Evolutionary conservation across 2,888 invertebrate genomes (phyloP).

Genomic region (Volucella inflata): DNA sequence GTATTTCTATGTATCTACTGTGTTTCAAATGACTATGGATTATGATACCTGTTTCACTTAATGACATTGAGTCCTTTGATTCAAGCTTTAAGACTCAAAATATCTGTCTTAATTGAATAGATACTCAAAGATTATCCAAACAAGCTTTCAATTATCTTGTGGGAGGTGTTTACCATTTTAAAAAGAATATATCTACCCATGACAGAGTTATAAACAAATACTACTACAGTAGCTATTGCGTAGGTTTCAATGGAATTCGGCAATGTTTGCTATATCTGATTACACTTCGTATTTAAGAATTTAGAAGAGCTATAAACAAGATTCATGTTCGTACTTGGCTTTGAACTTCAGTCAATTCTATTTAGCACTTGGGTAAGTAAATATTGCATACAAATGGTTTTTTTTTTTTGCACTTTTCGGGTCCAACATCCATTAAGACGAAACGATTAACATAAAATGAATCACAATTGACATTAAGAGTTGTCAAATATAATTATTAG

Average conservation of each 20-base stretch:
- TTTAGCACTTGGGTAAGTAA: conserved; percentile 25
- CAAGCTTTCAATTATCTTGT: too few relatives aligned
- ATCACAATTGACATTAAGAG: conserved; percentile 6
- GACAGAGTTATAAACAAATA: not conserved
- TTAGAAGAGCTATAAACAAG: not conserved
- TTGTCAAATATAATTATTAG: conserved; percentile 10
- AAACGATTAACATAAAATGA: not conserved
- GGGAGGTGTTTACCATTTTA: too few relatives aligned
- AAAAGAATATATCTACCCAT: too few relatives aligned
- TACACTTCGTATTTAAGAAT: not conserved
- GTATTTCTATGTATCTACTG: too few relatives aligned
- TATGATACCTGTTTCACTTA: too few relatives aligned
- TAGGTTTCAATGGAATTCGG: conserved; percentile 11
- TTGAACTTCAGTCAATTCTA: not conserved
- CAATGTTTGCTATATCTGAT: not conserved
- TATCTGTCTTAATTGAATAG: too few relatives aligned
- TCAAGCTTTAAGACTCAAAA: too few relatives aligned
- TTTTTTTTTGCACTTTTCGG: not conserved
- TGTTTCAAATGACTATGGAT: too few relatives aligned
- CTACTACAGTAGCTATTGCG: not conserved
- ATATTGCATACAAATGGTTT: not conserved
- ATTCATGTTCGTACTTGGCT: not conserved
- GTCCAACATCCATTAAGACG: conserved; percentile 7
- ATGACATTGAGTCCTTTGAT: too few relatives aligned
- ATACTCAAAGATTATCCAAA: too few relatives aligned